Conservation (phyloP, 2,113 vertebrate species). For the Thunnus thynnus region DNA sequence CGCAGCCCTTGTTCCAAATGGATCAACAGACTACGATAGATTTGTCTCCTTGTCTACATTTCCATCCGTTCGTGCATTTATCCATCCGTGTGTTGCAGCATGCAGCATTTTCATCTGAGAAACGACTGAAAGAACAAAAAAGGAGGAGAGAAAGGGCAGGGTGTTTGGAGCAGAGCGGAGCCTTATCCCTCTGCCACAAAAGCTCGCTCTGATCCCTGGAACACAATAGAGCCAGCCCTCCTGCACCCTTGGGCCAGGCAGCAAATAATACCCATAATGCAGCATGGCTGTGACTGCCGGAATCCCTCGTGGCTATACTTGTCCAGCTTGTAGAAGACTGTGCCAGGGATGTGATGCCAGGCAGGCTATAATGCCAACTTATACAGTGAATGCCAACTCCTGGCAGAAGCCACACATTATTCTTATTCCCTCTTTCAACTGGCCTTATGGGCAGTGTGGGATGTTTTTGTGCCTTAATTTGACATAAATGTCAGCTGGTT, state of each 20-base stretch:
- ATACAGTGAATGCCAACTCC: constrained; percentile 45
- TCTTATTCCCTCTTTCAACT: constrained; percentile 21
- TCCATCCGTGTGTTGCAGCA: constrained; percentile 40
- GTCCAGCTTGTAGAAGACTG: constrained; percentile 65
- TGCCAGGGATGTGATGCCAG: constrained; percentile 68
- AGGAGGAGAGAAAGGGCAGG: constrained; percentile 29
- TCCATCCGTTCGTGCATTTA: constrained; percentile 53
- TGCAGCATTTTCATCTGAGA: constrained; percentile 49
- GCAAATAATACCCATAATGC: constrained; percentile 77
- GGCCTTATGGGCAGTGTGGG: neutral
- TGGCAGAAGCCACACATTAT: constrained; percentile 27
- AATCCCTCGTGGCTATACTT: constrained; percentile 66
- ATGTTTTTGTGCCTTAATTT: constrained; percentile 14
- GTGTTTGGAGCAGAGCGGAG: constrained; percentile 61
- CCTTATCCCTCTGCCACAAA: constrained; percentile 70
- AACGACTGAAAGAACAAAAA: constrained; percentile 55
- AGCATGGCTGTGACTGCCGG: constrained; percentile 74
- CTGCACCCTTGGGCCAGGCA: constrained; percentile 68
- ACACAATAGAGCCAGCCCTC: constrained; percentile 66
- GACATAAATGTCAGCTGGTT: neutral
- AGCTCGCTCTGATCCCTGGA: constrained; percentile 74
- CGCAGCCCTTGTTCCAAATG: constrained; percentile 42
- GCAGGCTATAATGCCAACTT: constrained; percentile 45
- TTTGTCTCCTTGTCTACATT: constrained; percentile 61
- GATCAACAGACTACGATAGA: constrained; percentile 50